Base-by-base conservation (phyloP, 2,888 invertebrate genomes). In the Tipula vernalis region DNA sequence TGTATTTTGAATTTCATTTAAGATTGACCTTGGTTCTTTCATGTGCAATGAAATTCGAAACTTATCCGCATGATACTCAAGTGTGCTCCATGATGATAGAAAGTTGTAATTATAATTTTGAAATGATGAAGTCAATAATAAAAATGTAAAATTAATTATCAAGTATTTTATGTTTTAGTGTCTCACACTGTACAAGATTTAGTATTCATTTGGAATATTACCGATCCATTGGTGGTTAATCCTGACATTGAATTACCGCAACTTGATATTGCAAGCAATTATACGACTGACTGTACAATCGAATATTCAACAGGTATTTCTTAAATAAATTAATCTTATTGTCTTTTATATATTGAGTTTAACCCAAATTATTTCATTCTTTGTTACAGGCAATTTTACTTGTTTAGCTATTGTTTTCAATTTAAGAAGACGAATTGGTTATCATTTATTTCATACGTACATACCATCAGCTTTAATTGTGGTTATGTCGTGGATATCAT, bases 401-500 rank as follows among this genome's bases (percentile, higher is more conserved):
- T 98, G 97, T 90, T 92, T 98, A 89, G 96, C 97, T n/a, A 95
- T 97, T 47, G 96, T 97, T 86, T 97, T 98, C 92, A 96, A 96
- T 91, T 92, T 98, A 87, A 94, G 95, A 83, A 93, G 98, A 4
- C 94, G 97, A 0, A 93, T 98, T 28, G 97, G 97, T 15, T 98
- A 97, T 92, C 97, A 97, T 90, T 93, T 98, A 86, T 97, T 98
- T 91, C 97, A 98, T 92, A 97, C 97, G 0, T 98, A 98, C 91
- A 97, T 97, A 89, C 97, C 97, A 0, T 97, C 97, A 1, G 97
- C 97, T 0, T 93, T 98, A 88, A 98, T 98, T 90, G 98, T 98
- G 85, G 97, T 98, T 87, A 97, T 98, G 96, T 97, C 97, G 87
- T 98, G 98, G 98, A 97, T 98, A 89, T 97, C 98, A 0, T 98